phyloP scores from a whole-genome alignment of 2,113 vertebrate species.

The Gorsachius goisagi region DNA sequence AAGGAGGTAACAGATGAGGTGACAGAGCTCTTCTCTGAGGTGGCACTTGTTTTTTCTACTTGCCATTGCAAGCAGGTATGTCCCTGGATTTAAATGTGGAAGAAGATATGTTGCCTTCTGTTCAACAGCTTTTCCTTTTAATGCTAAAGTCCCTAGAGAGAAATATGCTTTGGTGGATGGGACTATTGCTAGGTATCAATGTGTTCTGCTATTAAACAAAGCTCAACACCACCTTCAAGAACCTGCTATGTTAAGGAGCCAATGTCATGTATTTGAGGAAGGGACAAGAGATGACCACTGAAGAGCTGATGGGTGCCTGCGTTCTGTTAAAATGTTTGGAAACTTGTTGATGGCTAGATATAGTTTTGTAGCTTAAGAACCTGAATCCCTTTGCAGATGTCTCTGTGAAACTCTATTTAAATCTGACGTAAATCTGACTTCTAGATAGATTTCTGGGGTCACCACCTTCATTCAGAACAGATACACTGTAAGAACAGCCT shows the following conservation, averaged over 20 bases:
- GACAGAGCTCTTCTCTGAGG: constrained; percentile 10
- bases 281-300: not conserved
- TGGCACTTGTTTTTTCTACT: not conserved
- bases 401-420: not conserved
- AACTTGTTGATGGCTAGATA: not conserved
- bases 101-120: constrained; percentile 12
- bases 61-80: not conserved
- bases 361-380: not conserved
- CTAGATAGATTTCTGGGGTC: not conserved
- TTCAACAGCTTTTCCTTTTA: constrained; percentile 23
- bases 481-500: not conserved
- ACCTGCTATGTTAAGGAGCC: not conserved
- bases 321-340: not conserved
- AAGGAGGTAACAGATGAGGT: not conserved
- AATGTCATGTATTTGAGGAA: not conserved
- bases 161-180: not conserved
- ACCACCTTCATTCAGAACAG: not conserved
- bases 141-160: not conserved
- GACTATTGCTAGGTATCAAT: not conserved
- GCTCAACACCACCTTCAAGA: not conserved
- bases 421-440: not conserved
- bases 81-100: not conserved
- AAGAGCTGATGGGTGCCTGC: not conserved
- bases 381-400: not conserved
- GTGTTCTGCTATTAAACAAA: not conserved